Base-by-base conservation (phyloP, 2,888 invertebrate species). In the Drosophila leonis region DNA sequence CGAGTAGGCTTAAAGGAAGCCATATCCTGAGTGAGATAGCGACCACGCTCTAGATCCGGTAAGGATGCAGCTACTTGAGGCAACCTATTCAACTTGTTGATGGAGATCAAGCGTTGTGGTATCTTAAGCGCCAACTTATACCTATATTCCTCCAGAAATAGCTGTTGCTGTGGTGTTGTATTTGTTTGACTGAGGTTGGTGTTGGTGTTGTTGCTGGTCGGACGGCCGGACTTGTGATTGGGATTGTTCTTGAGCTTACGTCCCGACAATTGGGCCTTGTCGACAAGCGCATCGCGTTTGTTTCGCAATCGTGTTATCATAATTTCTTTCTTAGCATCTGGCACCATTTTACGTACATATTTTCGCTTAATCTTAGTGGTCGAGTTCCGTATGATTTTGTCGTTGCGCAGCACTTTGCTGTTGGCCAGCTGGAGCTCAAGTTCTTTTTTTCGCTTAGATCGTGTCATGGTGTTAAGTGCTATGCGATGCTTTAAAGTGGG, bases 121-220 rank as follows among this genome's bases (percentile, higher is more conserved):
- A 97, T 96, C 82, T 97, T 95, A 20, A 97, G 93, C 0, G 97
- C 96, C 80, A 96, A 94, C 91, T 97, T 97, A 90, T 96, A 97
- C 82, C 95, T 95, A 88, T 96, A 97, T 20, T 97, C 94, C 88
- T 97, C 97, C 90, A 97, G 67, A 64, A 83, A 80, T 10, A 92
- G 63, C 39, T 83, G 76, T 48, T 90, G 87, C 5, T 83, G 85
- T 3, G 90, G 83, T 9, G 83, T 64, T 15, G 83, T 57, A 35
- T 68, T 78, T 8, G 57, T 12, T 41, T 69, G 54, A n/a, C n/a
- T n/a, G n/a, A n/a, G n/a, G 18, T 24, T 42, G 35, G 33, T 59
- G 42, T 10, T 51, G 10, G 12, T 39, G 10, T n/a, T 75, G n/a
- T 35, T 57, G 7, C 95, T 46, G 95, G 95, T 95, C 95, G 5